Conservation (phyloP, 2,888 invertebrate species). For the Apoda limacodes region DNA sequence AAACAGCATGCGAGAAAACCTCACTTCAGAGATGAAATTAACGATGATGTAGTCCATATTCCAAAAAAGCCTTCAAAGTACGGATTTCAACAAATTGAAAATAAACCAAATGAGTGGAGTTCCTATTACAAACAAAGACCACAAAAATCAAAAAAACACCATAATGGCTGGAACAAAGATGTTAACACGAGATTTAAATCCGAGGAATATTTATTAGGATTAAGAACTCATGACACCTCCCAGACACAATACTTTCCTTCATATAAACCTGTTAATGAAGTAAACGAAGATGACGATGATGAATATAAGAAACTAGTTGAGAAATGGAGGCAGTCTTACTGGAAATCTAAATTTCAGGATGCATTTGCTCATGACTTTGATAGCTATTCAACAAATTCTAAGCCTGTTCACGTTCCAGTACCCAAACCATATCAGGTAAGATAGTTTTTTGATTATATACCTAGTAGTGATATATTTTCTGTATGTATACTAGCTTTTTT, state of each 20-base stretch:
- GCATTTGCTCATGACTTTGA: conserved; percentile 40
- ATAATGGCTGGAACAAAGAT: conserved; percentile 44
- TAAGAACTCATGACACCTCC: conserved; percentile 53
- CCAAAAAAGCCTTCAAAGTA: conserved; percentile 36
- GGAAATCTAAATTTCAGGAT: conserved; percentile 51
- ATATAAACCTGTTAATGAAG: conserved; percentile 34
- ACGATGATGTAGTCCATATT: conserved; percentile 47
- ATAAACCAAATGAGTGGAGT: conserved; percentile 34
- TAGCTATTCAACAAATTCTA: conserved; percentile 44
- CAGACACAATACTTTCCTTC: conserved; percentile 46
- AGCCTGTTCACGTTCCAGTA: conserved; percentile 46
- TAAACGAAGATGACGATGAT: conserved; percentile 34
- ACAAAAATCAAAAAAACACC: conserved; percentile 31
- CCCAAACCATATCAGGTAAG: conserved; percentile 61
- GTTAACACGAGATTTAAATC: conserved; percentile 44
- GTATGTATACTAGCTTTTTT: too few relatives aligned
- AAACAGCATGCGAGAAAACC: conserved; percentile 36
- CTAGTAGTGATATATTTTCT: too few relatives aligned
- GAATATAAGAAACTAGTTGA: conserved; percentile 51
- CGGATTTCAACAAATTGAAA: conserved; percentile 36
- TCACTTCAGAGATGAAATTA: conserved; percentile 29
- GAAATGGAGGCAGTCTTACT: conserved; percentile 55
- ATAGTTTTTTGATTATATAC: conserved; percentile 12
- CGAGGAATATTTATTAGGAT: conserved; percentile 55
- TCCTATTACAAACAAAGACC: conserved; percentile 30